Percentiles rank a stretch among this genome's conserved stretches.
Evolutionary conservation across 2,888 invertebrate species (phyloP).

Genomic region (Agonopterix subpropinquella): DNA sequence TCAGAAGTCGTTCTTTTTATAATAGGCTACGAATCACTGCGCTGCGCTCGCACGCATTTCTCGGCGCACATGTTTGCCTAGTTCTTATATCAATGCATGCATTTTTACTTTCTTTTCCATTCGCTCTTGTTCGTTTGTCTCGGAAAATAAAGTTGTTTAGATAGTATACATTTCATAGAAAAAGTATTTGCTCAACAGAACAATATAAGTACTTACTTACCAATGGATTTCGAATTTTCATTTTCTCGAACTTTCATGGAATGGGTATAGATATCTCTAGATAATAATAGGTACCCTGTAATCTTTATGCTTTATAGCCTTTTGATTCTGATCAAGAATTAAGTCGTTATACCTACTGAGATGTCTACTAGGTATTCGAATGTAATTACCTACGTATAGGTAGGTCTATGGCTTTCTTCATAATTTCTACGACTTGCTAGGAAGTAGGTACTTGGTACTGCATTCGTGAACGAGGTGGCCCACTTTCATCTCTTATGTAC

Average conservation of each 20-base stretch:
- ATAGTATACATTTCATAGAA: conserved; percentile 2
- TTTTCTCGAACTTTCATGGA: not conserved
- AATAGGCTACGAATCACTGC: conserved; percentile 26
- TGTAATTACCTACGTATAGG: too few relatives aligned
- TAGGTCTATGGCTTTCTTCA: too few relatives aligned
- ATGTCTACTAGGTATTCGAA: too few relatives aligned
- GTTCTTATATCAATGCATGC: conserved; percentile 67
- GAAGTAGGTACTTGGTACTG: too few relatives aligned
- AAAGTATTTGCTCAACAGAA: conserved; percentile 1
- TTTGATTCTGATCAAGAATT: too few relatives aligned
- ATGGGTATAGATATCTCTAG: too few relatives aligned
- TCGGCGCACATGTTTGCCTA: conserved; percentile 60
- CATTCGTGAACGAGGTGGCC: too few relatives aligned
- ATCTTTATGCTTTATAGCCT: too few relatives aligned
- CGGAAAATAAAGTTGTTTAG: conserved; percentile 37
- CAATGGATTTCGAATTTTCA: conserved; percentile 1
- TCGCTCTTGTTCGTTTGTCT: conserved; percentile 52
- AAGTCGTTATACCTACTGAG: too few relatives aligned
- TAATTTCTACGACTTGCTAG: too few relatives aligned
- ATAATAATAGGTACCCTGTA: too few relatives aligned
- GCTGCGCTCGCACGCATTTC: conserved; percentile 47
- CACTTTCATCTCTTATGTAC: too few relatives aligned
- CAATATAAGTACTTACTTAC: not conserved
- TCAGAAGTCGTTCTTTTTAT: conserved; percentile 4
- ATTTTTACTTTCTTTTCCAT: conserved; percentile 75